Conservation (phyloP, 2,797 vertebrate species). For the Coluber constrictor region DNA sequence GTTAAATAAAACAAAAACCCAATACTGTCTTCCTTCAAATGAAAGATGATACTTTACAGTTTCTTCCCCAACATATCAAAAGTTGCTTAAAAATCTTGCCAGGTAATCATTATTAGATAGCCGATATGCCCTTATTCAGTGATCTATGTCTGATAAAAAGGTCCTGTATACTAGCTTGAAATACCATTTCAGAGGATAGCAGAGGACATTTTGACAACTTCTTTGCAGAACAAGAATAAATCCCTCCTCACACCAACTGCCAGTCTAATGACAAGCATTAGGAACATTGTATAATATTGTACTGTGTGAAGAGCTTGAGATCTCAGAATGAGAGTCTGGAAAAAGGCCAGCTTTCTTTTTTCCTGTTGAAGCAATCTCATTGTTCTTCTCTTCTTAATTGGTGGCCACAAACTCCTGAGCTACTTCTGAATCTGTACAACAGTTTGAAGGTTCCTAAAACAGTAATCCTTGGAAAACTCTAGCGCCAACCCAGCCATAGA, state of each 20-base stretch:
- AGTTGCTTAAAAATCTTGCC: slow-evolving; percentile 1
- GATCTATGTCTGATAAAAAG: neutral
- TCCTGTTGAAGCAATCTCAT: neutral
- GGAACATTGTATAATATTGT: neutral
- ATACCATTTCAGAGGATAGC: slow-evolving; percentile 15
- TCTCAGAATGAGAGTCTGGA: neutral
- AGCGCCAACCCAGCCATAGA: neutral
- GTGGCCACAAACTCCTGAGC: neutral
- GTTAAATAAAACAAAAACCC: neutral
- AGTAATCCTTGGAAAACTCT: neutral
- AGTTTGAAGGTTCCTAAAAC: neutral
- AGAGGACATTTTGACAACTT: neutral
- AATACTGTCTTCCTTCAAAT: neutral
- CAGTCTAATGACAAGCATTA: slow-evolving; percentile 29
- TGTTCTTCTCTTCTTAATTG: neutral
- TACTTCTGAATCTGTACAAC: neutral
- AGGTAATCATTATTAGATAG: neutral
- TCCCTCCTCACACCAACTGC: neutral
- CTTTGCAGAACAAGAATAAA: slow-evolving; percentile 11
- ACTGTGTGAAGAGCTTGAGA: neutral
- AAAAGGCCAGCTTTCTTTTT: neutral
- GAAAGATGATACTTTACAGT: neutral
- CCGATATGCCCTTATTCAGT: neutral
- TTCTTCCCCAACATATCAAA: neutral
- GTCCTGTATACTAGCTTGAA: slow-evolving; percentile 17